A percentile compares a stretch with the other conserved stretches of the same genome.
phyloP scores from a whole-genome alignment of 2,888 invertebrate genomes.

The Apotomis capreana region DNA sequence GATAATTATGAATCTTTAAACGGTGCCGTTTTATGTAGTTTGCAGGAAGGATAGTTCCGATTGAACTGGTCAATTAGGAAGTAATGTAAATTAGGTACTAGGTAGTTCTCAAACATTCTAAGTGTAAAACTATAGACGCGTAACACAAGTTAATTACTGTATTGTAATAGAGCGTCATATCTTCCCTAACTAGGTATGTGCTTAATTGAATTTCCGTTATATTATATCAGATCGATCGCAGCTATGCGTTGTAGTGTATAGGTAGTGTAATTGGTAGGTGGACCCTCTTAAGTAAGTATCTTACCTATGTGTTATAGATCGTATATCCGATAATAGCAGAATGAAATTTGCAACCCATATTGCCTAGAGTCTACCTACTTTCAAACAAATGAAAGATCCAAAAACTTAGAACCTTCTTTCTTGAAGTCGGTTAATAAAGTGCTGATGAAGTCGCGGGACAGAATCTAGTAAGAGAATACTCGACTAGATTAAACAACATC shows the following conservation, averaged over 20 bases:
- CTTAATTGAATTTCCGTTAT: constrained; percentile 29
- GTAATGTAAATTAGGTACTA: background rate
- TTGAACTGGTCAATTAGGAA: background rate
- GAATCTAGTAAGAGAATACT: no score
- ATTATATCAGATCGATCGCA: constrained; percentile 26
- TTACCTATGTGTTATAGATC: background rate
- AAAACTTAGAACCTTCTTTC: no score
- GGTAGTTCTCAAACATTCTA: background rate
- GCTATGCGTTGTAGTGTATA: constrained; percentile 24
- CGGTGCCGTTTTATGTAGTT: background rate
- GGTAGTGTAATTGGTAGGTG: constrained; percentile 3
- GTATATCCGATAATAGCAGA: no score
- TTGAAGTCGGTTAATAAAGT: no score
- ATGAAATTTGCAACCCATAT: no score
- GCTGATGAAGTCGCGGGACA: no score
- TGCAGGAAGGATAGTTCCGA: background rate
- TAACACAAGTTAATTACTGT: constrained; percentile 18
- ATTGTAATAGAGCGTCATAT: constrained; percentile 2
- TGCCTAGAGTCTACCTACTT: no score
- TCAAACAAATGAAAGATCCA: no score
- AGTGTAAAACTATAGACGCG: background rate
- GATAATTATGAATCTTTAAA: background rate
- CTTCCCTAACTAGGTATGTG: constrained; percentile 20
- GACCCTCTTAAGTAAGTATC: background rate
- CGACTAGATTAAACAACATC: no score